These are phyloP conservation scores for Drosophila birchii DNA, from an alignment of 2,888 invertebrate genomes.

Conservation along the genomic window DNA sequence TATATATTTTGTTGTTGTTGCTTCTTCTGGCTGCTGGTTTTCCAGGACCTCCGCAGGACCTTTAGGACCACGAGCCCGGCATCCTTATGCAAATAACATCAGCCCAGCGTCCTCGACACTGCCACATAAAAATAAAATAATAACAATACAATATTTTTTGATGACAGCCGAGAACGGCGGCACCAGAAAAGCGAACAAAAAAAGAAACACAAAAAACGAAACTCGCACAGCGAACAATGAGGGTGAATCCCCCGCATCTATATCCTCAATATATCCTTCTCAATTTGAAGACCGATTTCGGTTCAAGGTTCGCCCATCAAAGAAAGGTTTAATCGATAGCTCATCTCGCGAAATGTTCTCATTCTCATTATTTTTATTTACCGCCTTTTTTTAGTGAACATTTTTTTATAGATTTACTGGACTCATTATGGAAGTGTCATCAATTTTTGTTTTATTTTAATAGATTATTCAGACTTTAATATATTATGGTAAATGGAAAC, in stretches of 20 bases:
- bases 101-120: constrained; percentile 40
- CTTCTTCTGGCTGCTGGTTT: constrained; percentile 49
- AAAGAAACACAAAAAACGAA: not conserved
- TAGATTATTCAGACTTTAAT: not conserved
- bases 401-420: constrained; percentile 57
- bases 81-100: constrained; percentile 79
- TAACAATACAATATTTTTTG: constrained; percentile 81
- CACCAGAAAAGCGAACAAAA: constrained; percentile 4
- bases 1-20: constrained; percentile 14
- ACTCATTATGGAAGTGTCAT: constrained; percentile 64
- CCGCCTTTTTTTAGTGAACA: constrained; percentile 67
- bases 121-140: constrained; percentile 79
- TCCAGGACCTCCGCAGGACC: constrained; percentile 44
- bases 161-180: constrained; percentile 68
- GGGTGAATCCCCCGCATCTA: constrained; percentile 11
- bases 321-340: constrained; percentile 76
- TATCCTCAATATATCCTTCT: constrained; percentile 16
- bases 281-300: constrained; percentile 20
- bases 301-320: constrained; percentile 65
- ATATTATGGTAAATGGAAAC: not conserved
- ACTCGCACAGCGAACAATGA: constrained; percentile 26
- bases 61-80: constrained; percentile 48
- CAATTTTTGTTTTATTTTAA: constrained; percentile 66
- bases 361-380: not conserved
- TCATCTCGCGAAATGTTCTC: constrained; percentile 60